A percentile compares a stretch with the other conserved stretches of the same genome.
These are phyloP conservation scores for Acipenser oxyrinchus DNA, from an alignment of 2,797 vertebrate species.

Conservation along the genomic window DNA sequence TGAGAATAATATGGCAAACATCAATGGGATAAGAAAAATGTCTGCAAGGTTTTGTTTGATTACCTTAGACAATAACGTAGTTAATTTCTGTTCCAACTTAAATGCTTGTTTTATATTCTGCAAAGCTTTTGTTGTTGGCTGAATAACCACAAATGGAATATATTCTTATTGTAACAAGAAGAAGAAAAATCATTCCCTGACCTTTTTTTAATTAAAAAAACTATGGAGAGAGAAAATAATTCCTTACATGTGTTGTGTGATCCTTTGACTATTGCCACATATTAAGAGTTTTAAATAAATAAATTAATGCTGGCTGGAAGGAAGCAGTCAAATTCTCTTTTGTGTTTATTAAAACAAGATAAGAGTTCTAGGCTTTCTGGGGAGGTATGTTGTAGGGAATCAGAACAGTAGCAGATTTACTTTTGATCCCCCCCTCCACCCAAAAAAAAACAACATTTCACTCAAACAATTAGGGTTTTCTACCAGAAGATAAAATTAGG, in stretches of 20 bases:
- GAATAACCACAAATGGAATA: conserved; percentile 14
- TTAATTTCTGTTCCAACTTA: conserved; percentile 14
- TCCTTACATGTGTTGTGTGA: conserved; percentile 38
- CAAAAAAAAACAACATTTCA: conserved; percentile 6
- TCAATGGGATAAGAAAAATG: conserved; percentile 42
- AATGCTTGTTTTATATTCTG: conserved; percentile 8
- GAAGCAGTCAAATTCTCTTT: conserved; percentile 42
- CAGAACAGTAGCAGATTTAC: conserved; percentile 25
- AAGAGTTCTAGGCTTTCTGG: conserved; percentile 33
- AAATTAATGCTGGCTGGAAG: conserved; percentile 38
- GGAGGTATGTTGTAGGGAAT: conserved; percentile 29
- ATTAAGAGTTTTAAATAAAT: conserved; percentile 51
- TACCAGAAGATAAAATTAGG: neutral
- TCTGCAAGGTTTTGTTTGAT: conserved; percentile 45
- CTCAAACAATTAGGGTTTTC: neutral
- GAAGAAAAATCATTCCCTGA: conserved; percentile 27
- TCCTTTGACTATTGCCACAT: conserved; percentile 38
- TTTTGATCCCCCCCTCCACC: conserved; percentile 18
- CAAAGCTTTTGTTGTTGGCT: conserved; percentile 14
- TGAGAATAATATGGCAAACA: too few relatives aligned
- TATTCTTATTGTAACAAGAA: conserved; percentile 16
- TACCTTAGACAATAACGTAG: neutral
- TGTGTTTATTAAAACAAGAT: conserved; percentile 44
- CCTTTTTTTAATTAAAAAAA: conserved; percentile 37
- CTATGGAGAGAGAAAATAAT: conserved; percentile 30